These are phyloP conservation scores for Neotoxoptera formosana DNA, from an alignment of 1,140 invertebrate species.

Conservation along the genomic window DNA sequence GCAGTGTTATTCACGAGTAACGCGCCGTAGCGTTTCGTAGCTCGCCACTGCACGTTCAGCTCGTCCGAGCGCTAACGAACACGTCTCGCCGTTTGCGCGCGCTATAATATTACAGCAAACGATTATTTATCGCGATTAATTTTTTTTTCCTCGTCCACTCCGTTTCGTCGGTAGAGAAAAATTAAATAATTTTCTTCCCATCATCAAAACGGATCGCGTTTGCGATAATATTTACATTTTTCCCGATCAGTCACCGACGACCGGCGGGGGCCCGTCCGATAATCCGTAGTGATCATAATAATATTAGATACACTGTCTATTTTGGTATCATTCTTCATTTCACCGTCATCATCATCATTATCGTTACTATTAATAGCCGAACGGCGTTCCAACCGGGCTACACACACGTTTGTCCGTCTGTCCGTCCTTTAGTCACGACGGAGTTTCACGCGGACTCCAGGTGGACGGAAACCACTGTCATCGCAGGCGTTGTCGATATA, in stretches of 20 bases:
- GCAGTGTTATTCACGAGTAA: constrained; percentile 48
- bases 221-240: not conserved
- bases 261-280: not conserved
- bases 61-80: not conserved
- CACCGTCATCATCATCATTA: not conserved
- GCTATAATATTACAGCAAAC: not conserved
- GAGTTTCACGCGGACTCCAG: not conserved
- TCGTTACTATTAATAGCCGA: not conserved
- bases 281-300: not conserved
- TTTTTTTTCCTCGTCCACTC: not conserved
- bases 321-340: not conserved
- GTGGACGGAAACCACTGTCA: constrained; percentile 20
- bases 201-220: not conserved
- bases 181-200: not conserved
- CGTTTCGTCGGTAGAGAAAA: not conserved
- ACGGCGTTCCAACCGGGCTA: not conserved
- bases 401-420: not conserved
- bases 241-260: not conserved
- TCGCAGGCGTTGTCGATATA: not conserved
- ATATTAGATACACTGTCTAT: not conserved
- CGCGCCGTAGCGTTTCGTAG: constrained; percentile 21
- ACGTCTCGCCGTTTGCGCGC: not conserved
- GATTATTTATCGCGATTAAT: not conserved
- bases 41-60: not conserved
- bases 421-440: not conserved